These are phyloP conservation scores for Hipparchia semele DNA, from an alignment of 2,888 invertebrate genomes.

Conservation along the genomic window DNA sequence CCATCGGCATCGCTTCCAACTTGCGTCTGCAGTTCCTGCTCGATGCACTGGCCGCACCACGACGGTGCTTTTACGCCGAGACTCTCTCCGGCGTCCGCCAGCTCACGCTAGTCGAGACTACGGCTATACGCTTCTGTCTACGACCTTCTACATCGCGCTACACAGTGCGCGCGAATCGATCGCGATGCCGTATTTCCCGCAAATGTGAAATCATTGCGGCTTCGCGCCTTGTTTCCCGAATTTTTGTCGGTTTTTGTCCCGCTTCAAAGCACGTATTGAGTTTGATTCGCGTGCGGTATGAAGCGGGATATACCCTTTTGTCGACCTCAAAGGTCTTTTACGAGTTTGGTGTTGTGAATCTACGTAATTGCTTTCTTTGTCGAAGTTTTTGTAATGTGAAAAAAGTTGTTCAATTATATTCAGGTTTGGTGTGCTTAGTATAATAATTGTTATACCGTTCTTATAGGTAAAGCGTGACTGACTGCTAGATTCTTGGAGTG, in stretches of 20 bases:
- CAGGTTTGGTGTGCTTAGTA: slow-evolving; percentile 39
- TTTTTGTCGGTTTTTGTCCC: not conserved
- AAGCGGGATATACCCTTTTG: slow-evolving; percentile 33
- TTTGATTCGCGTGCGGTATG: not conserved
- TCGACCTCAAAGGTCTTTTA: slow-evolving; percentile 40
- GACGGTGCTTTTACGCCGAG: slow-evolving; percentile 36
- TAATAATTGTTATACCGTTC: slow-evolving; percentile 22
- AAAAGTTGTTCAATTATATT: slow-evolving; percentile 36
- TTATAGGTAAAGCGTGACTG: slow-evolving; percentile 47
- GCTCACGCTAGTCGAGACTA: slow-evolving; percentile 18
- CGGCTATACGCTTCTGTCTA: slow-evolving; percentile 26
- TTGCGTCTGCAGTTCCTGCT: slow-evolving; percentile 27
- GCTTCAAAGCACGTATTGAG: not conserved
- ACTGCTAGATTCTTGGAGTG: slow-evolving; percentile 54
- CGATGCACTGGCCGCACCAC: slow-evolving; percentile 42
- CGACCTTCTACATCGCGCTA: not conserved
- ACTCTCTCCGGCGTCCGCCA: slow-evolving; percentile 19
- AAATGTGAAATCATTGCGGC: not conserved
- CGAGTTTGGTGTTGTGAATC: slow-evolving; percentile 32
- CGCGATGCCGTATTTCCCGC: not conserved
- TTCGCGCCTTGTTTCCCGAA: not conserved
- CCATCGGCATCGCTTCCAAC: slow-evolving; percentile 36
- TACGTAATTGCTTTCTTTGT: slow-evolving; percentile 22
- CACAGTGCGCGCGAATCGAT: not conserved
- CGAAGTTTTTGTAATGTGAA: slow-evolving; percentile 18